Percentiles rank a stretch among this genome's conserved stretches.
Evolutionary conservation across 2,888 invertebrate genomes (phyloP).

Genomic region (Melinaea menophilus): DNA sequence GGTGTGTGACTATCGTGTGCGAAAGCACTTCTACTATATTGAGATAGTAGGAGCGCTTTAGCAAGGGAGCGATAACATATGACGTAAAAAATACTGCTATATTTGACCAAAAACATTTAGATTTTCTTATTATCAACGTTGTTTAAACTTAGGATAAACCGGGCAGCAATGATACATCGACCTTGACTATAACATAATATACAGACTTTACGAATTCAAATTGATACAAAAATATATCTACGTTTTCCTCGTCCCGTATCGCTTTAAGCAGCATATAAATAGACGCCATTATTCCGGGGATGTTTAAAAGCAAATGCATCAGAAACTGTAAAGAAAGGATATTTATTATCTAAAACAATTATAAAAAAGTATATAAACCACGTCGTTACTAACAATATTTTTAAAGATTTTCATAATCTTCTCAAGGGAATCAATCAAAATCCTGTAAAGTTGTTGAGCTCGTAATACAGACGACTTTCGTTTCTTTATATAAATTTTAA

Average conservation of each 20-base stretch:
- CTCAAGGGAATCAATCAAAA: background rate
- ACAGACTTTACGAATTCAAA: no score
- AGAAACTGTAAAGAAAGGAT: background rate
- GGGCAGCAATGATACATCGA: no score
- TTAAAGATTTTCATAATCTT: background rate
- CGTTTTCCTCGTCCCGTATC: background rate
- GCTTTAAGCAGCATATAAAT: background rate
- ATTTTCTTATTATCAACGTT: no score
- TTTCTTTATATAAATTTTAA: background rate
- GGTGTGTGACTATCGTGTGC: no score
- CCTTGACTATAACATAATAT: no score
- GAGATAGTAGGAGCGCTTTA: no score
- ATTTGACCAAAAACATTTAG: no score
- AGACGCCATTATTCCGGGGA: constrained; percentile 1
- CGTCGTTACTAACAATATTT: background rate
- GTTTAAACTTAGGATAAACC: no score
- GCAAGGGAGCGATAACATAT: no score
- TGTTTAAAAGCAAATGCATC: background rate
- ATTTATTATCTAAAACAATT: background rate
- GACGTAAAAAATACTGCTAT: no score
- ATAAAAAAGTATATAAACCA: background rate
- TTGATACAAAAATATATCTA: background rate
- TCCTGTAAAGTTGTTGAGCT: background rate
- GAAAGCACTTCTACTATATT: no score
- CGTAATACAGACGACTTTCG: constrained; percentile 1